These are phyloP conservation scores for Capromys pilorides DNA, from an alignment of 2,797 vertebrate species.

Conservation along the genomic window DNA sequence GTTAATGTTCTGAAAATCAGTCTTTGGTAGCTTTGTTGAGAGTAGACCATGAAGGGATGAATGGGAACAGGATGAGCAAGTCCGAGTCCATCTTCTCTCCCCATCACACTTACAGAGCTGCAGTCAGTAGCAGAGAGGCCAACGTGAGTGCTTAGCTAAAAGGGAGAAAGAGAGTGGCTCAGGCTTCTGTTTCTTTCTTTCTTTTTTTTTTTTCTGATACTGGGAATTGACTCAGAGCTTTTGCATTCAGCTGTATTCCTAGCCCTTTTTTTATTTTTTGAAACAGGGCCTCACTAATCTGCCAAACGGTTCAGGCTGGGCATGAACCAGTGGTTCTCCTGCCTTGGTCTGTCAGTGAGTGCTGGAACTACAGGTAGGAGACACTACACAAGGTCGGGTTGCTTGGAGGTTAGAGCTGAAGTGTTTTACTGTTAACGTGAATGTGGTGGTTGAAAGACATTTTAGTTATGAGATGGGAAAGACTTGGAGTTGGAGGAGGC, in stretches of 20 bases:
- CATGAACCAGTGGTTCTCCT: no score
- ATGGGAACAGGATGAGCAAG: neutral
- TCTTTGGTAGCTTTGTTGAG: neutral
- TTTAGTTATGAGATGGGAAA: neutral
- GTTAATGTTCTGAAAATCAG: conserved; percentile 16
- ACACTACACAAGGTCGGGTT: neutral
- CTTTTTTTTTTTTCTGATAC: neutral
- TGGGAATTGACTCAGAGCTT: neutral
- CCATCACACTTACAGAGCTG: no score
- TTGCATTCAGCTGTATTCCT: neutral
- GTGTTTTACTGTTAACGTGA: conserved; percentile 44
- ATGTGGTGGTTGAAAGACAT: neutral
- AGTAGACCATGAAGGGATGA: neutral
- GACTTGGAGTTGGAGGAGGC: neutral
- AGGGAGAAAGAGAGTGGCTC: neutral
- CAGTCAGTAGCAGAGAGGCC: neutral
- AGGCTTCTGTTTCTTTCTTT: neutral
- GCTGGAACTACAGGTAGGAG: neutral
- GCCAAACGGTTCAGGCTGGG: neutral
- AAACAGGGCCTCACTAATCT: neutral
- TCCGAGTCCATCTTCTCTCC: neutral
- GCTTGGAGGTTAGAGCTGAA: conserved; percentile 8
- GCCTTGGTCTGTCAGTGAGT: neutral
- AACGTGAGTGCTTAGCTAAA: neutral
- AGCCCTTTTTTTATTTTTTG: neutral